Percentiles rank a stretch among this genome's conserved stretches.
These are phyloP conservation scores for Quadroppia sp. DNA, from an alignment of 2,888 invertebrate species.

Conservation along the genomic window DNA sequence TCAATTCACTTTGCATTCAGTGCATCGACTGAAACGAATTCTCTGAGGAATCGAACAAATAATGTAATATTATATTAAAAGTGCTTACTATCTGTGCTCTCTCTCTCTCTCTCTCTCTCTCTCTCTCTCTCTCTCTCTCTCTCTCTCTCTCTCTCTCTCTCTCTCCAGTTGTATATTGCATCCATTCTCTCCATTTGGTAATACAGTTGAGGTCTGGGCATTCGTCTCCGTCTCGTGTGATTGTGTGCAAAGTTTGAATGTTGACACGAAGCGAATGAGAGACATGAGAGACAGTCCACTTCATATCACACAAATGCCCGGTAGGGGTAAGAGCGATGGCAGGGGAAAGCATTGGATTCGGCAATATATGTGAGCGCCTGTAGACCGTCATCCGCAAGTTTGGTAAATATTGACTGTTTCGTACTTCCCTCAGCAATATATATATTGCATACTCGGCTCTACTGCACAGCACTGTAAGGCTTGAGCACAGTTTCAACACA, in stretches of 20 bases:
- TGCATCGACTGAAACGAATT: neutral
- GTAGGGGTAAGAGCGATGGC: neutral
- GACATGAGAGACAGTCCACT: conserved; percentile 31
- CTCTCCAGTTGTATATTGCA: neutral
- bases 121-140: conserved; percentile 10
- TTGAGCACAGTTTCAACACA: conserved; percentile 24
- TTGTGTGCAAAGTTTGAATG: conserved; percentile 16
- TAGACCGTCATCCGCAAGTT: conserved; percentile 33
- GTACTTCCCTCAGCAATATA: conserved; percentile 29
- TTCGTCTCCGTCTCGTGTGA: neutral
- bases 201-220: neutral
- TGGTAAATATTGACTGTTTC: conserved; percentile 24
- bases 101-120: neutral
- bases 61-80: conserved; percentile 25
- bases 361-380: neutral
- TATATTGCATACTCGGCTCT: neutral
- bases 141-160: conserved; percentile 28
- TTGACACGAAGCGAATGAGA: conserved; percentile 9
- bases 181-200: neutral
- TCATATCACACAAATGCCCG: conserved; percentile 27
- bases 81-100: too few relatives aligned
- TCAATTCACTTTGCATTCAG: neutral
- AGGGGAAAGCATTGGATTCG: conserved; percentile 6
- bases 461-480: neutral
- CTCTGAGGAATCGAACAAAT: neutral